Evolutionary conservation across 53 echinoderm and acorn worm species (phyloP), one percentile per base, ranked within the genome.

Genomic region (Paracentrotus lividus): DNA sequence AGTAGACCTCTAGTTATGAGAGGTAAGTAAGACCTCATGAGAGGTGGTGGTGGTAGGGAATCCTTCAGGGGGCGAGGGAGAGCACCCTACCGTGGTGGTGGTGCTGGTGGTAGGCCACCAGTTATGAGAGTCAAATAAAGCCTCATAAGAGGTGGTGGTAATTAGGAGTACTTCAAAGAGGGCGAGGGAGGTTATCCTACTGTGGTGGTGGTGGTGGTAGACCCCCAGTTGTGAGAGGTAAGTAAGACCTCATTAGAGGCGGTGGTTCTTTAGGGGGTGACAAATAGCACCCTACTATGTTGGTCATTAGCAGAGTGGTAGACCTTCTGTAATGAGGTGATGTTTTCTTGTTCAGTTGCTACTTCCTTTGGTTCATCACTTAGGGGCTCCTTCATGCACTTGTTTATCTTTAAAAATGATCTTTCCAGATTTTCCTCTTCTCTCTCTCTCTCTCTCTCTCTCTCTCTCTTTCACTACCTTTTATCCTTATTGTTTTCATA

Each of bases 51-150:
- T 12, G 93, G 96, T 32, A 88, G 95, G 53, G 76, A 78, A 27
- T 87, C 90, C 47, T n/a, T n/a, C 72, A 95, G 95, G 85, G 95
- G 95, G 55, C 90, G 95, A 13, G 93, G 95, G 95, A 88, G 68
- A 88, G 68, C 95, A 31, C 72, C 94, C 65, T 90, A 90, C 55
- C 85, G 95, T 38, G 95, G 85, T 14, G 85, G 85, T 85, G 91
- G 92, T 47, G 81, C 26, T 44, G 81, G 27, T 61, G 93, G 86
- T 8, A 94, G 87, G 88, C 51, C 88, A 51, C 9, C 51, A 51
- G 5, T 51, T 9, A 51, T 51, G 51, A 9, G n/a, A 9, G 51
- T 9, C 5, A 51, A 9, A 51, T 7, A 51, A 9, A 51, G 77
- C 21, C 54, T 21, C 57, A 47, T 64, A 8, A 88, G 93, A 29